Conservation (phyloP, 2,113 vertebrate species). For the Dromiciops gliroides region DNA sequence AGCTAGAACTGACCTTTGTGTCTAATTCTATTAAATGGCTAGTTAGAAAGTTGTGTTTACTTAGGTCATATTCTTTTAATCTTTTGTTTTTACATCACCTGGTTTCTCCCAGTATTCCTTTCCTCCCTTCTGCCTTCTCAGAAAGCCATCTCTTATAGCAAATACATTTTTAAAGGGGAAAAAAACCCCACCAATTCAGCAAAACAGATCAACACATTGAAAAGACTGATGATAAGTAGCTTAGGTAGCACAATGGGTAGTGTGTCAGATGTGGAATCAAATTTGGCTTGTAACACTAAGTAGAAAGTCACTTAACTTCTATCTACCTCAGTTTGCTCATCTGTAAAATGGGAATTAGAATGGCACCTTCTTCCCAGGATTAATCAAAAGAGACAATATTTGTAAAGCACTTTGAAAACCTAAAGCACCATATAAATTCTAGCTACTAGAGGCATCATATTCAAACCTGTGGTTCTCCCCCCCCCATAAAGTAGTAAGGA, state of each 20-base stretch:
- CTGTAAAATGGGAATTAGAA: not conserved
- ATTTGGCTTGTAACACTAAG: not conserved
- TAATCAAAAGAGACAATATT: not conserved
- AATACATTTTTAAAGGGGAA: not conserved
- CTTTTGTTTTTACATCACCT: not conserved
- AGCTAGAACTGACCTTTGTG: constrained; percentile 44
- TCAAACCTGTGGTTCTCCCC: not conserved
- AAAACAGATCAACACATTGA: not conserved
- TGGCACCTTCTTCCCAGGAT: not conserved
- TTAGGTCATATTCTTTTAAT: not conserved
- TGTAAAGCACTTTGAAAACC: not conserved
- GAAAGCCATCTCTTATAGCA: not conserved
- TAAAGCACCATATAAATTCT: not conserved
- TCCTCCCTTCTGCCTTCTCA: not conserved
- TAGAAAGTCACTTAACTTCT: not conserved
- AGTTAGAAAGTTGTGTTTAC: not conserved
- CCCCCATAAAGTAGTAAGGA: too few relatives aligned
- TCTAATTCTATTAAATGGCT: not conserved
- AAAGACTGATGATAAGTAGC: not conserved
- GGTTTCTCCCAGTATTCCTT: not conserved
- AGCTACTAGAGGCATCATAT: not conserved
- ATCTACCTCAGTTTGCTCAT: not conserved
- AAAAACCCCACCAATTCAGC: not conserved
- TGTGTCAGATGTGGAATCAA: not conserved
- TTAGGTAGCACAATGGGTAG: not conserved